Percentiles rank a stretch among this genome's conserved stretches.
Conservation (phyloP, 1,140 invertebrate species). For the Vanessa tameamea region DNA sequence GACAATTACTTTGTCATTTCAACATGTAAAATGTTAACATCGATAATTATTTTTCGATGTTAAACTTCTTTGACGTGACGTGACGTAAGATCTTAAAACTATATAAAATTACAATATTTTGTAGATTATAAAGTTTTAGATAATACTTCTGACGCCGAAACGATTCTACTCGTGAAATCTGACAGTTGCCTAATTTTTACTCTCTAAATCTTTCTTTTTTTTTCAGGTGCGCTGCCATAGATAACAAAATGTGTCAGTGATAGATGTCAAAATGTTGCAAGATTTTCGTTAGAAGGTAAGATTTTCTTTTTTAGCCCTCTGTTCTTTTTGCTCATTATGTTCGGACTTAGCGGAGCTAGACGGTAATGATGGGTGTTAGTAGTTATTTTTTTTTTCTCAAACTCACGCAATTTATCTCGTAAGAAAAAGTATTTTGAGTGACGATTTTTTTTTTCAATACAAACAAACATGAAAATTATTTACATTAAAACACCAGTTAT, state of each 20-base stretch:
- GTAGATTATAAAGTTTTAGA: no score
- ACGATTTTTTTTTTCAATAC: no score
- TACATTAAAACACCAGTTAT: no score
- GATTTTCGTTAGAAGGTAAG: constrained; percentile 17
- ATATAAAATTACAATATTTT: no score
- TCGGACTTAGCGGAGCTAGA: not conserved
- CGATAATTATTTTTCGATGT: no score
- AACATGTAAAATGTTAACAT: no score
- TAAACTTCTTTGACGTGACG: no score
- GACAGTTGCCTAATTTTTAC: not conserved
- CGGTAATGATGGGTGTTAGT: not conserved
- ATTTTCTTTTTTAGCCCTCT: not conserved
- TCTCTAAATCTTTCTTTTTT: not conserved
- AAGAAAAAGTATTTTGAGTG: not conserved
- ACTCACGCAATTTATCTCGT: not conserved
- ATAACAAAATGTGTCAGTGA: constrained; percentile 7
- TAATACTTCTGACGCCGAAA: no score
- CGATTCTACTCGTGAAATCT: no score
- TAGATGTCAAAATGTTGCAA: not conserved
- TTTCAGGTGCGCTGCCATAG: constrained; percentile 19
- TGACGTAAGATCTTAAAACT: no score
- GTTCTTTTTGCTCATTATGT: constrained; percentile 23
- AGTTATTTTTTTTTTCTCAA: not conserved
- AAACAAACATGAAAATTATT: no score
- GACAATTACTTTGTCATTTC: no score